Evolutionary conservation across 1,140 invertebrate species (phyloP), one percentile per base, ranked within the genome.

Genomic region (Venustaconcha ellipsiformis): DNA sequence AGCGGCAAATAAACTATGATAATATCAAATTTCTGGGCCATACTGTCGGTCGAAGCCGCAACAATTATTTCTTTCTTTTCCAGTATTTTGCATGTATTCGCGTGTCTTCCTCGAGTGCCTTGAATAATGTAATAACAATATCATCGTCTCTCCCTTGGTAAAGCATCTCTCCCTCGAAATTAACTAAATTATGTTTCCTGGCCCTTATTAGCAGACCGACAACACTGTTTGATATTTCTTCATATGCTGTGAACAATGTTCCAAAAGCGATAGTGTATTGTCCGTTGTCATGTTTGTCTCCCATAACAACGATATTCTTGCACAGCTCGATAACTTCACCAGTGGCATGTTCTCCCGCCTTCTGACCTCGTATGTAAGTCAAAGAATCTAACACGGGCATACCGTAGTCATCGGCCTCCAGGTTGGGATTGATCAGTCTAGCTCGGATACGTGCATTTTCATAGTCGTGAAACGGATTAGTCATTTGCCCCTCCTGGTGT

Each of bases 151-250:
- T 92, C 86, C 96, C 93, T 92, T 98, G 97, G 87, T 96, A 99
- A 55, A 99, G 91, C 89, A 96, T 96, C 92, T 99, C 97, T 70
- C 96, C 97, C 90, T 98, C 95, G 88, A 99, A 99, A 81, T 94
- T 93, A 5, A 99, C 91, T 26, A 98, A 91, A 59, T 95, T 94
- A 86, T 98, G 94, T 88, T 98, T 99, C 74, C 98, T 92, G 1
- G 97, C 97, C 76, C 97, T 92, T 74, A 99, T 89, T 30, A 99
- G 90, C 65, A 99, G 92, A 13, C 97, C 98, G 5, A 99, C 97
- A 14, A 97, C 92, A 67, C 98, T 98, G 89, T 97, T 95, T 56
- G 95, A 97, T 82, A 99, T 97, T 57, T 93, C 93, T 56, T 95
- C 96, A 91, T 99, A 99, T 84, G 97, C 94, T 93, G 96, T 93